A percentile compares a stretch with the other conserved stretches of the same genome.
These are phyloP conservation scores for Rostratula benghalensis DNA, from an alignment of 2,113 vertebrate genomes.

Conservation along the genomic window DNA sequence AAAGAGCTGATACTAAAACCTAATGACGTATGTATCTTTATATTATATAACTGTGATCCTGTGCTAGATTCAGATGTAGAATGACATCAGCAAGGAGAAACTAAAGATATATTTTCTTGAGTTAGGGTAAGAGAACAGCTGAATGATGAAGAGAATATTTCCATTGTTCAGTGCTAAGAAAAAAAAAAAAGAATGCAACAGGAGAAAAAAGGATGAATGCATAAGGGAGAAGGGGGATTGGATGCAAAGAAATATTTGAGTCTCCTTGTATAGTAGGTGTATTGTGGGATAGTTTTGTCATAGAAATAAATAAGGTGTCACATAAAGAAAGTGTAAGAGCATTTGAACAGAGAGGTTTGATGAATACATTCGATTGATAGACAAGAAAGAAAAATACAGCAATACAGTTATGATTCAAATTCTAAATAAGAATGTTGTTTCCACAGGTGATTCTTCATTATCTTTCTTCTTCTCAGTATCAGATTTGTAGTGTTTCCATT, in stretches of 20 bases:
- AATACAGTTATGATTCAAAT: not conserved
- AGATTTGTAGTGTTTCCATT: no score
- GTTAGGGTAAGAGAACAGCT: not conserved
- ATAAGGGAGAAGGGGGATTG: not conserved
- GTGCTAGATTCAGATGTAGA: not conserved
- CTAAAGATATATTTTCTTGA: not conserved
- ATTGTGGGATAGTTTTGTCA: not conserved
- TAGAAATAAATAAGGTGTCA: not conserved
- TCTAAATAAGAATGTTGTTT: not conserved
- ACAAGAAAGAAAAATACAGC: not conserved
- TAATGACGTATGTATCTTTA: not conserved
- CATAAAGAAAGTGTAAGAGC: not conserved
- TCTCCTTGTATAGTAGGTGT: not conserved
- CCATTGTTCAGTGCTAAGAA: not conserved
- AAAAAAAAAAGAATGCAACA: not conserved
- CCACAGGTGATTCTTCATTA: not conserved
- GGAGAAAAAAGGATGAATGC: not conserved
- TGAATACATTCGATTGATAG: not conserved
- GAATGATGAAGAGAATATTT: not conserved
- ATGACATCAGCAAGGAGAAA: not conserved
- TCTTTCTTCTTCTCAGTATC: not conserved
- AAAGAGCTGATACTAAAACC: not conserved
- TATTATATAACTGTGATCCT: not conserved
- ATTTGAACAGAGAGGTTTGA: not conserved
- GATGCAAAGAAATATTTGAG: not conserved